Evolutionary conservation across 2,888 invertebrate species (phyloP).

Genomic region (Caradrina kadenii): DNA sequence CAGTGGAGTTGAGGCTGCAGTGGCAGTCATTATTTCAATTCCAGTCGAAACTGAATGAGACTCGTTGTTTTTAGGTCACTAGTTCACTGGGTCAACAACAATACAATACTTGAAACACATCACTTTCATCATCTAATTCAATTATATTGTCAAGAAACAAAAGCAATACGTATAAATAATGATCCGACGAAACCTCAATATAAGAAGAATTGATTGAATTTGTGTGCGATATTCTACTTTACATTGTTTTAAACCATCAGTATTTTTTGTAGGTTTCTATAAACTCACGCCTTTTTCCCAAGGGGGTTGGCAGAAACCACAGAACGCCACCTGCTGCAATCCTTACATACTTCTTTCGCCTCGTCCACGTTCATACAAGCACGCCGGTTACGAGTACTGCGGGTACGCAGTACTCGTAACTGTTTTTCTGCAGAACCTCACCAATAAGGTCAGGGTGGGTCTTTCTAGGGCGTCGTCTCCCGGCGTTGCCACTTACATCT

Average conservation of each 20-base stretch:
- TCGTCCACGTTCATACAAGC: no score
- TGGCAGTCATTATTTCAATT: background rate
- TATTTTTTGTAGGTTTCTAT: background rate
- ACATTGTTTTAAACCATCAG: slow-evolving; percentile 24
- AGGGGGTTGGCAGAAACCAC: no score
- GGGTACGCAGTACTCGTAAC: no score
- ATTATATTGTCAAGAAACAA: slow-evolving; percentile 37
- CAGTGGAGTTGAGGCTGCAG: no score
- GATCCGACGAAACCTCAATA: slow-evolving; percentile 16
- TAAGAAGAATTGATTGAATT: slow-evolving; percentile 43
- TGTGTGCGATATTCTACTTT: slow-evolving; percentile 9
- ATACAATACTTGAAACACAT: slow-evolving; percentile 35
- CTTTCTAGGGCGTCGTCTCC: no score
- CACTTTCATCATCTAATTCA: slow-evolving; percentile 28
- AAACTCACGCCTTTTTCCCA: no score
- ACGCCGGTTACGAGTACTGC: no score
- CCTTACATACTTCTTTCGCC: no score
- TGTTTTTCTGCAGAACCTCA: no score
- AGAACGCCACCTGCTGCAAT: no score
- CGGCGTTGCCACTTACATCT: no score
- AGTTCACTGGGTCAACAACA: slow-evolving; percentile 21
- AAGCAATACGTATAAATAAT: slow-evolving; percentile 38
- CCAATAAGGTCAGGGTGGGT: no score
- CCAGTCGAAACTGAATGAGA: background rate
- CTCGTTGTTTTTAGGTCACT: slow-evolving; percentile 39